Base-by-base conservation (phyloP, 2,113 vertebrate genomes). In the Trochalopteron elliotii region DNA sequence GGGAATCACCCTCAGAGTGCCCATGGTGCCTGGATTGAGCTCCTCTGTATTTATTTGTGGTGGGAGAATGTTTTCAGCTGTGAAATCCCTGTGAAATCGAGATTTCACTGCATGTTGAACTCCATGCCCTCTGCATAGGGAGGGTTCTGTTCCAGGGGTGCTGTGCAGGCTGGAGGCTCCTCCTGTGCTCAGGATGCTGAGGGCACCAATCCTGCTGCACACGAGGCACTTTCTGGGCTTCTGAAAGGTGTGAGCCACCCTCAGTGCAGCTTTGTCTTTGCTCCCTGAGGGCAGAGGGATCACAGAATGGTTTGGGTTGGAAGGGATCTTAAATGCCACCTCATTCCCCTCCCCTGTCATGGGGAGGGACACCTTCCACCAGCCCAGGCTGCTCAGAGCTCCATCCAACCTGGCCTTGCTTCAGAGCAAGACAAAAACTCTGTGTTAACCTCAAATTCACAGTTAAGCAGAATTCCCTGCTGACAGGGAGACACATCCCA, bases 71-170 rank as follows among this genome's bases (percentile, higher is more conserved):
- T 91, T 90, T 84, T 94, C 90, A 92, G 89, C 87, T 74, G 72
- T 95, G 87, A 96, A 95, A 96, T 95, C 80, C 83, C 88, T 53
- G 79, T 95, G 94, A 93, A 95, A 96, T 81, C 4, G 18, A 37
- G 82, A 94, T 95, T 96, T 95, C 84, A 59, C 67, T 65, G 52
- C 21, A 8, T 7, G 69, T 87, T 96, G 86, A 94, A 89, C 94
- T 69, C 52, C 21, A 19, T 0, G 5, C 28, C 64, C 90, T 53
- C 37, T 39, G 57, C 15, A 87, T 53, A 84, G 49, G 5, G 76
- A 80, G 59, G 17, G 39, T 31, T 24, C 75, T 18, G 17, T 59
- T 90, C 18, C 86, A 50, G 20, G 1, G 71, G 49, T 33, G 74
- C 53, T 89, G 57, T 87, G 89, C 65, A 76, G 49, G 63, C 70